Conservation (phyloP, 2,113 vertebrate genomes). For the Hydrochoerus hydrochaeris region DNA sequence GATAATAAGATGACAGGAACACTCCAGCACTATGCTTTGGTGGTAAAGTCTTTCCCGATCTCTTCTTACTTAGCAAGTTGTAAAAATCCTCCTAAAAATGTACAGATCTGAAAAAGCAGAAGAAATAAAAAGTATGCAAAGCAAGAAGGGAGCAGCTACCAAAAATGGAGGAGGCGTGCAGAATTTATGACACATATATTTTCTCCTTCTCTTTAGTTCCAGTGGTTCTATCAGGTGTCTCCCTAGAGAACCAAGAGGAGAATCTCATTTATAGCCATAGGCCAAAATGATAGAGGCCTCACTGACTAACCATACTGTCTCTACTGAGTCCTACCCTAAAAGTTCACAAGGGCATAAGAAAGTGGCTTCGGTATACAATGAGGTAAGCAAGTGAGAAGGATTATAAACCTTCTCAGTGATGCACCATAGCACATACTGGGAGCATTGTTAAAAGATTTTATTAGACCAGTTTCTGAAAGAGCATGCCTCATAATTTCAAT, state of each 20-base stretch:
- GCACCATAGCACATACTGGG: conserved; percentile 51
- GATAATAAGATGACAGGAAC: background rate
- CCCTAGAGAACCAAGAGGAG: background rate
- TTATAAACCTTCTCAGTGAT: conserved; percentile 55
- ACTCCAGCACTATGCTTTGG: background rate
- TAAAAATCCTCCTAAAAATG: background rate
- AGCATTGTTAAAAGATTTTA: conserved; percentile 75
- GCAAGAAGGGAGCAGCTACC: background rate
- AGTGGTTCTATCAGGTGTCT: background rate
- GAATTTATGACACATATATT: background rate
- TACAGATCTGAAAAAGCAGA: background rate
- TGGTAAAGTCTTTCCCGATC: background rate
- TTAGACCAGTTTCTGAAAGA: conserved; percentile 62
- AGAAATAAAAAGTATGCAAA: background rate
- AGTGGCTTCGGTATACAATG: conserved; percentile 49
- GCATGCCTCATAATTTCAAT: conserved; percentile 44
- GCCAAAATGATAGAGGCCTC: background rate
- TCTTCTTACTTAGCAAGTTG: background rate
- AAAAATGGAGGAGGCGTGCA: background rate
- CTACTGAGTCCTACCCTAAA: conserved; percentile 20
- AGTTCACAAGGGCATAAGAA: conserved; percentile 44
- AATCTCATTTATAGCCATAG: background rate
- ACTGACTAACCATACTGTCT: background rate
- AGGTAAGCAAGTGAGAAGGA: conserved; percentile 45
- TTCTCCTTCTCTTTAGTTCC: background rate